Percentiles rank a stretch among this genome's conserved stretches.
phyloP scores from a whole-genome alignment of 2,797 vertebrate species.

The Sebastes taczanowskii region DNA sequence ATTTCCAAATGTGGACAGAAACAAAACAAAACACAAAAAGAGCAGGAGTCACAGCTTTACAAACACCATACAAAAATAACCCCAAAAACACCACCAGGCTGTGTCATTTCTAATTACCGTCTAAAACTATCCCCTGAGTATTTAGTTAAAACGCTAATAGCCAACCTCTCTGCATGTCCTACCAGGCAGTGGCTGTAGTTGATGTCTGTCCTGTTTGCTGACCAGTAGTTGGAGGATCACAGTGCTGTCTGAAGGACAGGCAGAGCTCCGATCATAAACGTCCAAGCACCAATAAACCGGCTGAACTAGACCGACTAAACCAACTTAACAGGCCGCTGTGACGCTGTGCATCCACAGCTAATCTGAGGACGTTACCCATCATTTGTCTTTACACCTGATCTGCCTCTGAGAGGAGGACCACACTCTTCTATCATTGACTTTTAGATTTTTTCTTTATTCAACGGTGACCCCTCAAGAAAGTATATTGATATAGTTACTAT shows the following conservation, averaged over 20 bases:
- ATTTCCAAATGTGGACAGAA: too few relatives aligned
- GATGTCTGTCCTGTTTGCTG: neutral
- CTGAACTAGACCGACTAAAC: slow-evolving; percentile 31
- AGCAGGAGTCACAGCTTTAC: too few relatives aligned
- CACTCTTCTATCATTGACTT: neutral
- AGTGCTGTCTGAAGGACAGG: slow-evolving; percentile 43
- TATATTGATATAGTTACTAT: neutral
- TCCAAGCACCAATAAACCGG: slow-evolving; percentile 53
- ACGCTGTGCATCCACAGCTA: slow-evolving; percentile 22
- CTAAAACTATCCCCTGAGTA: neutral
- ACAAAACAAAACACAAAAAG: too few relatives aligned
- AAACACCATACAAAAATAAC: too few relatives aligned
- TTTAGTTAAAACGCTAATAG: neutral
- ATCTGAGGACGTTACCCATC: slow-evolving; percentile 33
- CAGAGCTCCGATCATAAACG: slow-evolving; percentile 27
- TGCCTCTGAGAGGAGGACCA: neutral
- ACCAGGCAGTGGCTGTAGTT: neutral
- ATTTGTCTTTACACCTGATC: slow-evolving; percentile 26
- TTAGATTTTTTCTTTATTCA: neutral
- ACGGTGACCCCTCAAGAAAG: neutral
- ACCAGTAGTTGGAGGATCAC: neutral
- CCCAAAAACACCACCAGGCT: too few relatives aligned
- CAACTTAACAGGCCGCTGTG: slow-evolving; percentile 25
- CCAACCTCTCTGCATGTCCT: neutral
- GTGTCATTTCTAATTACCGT: neutral